These are phyloP conservation scores for Anagyrus pseudococci DNA, from an alignment of 2,888 invertebrate genomes.

Conservation along the genomic window DNA sequence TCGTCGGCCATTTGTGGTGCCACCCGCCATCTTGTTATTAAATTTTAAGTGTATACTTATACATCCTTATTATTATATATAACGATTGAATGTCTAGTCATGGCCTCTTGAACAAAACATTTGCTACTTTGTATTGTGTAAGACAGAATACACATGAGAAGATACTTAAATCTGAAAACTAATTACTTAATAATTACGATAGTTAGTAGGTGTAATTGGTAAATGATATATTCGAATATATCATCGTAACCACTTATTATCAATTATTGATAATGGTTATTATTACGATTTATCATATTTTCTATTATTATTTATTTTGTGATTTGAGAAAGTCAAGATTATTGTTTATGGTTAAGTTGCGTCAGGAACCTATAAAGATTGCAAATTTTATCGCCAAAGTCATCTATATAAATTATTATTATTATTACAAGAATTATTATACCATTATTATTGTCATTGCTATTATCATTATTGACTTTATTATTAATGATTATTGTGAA, in stretches of 20 bases:
- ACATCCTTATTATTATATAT: slow-evolving; percentile 36
- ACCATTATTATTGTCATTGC: slow-evolving; percentile 39
- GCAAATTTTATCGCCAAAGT: slow-evolving; percentile 39
- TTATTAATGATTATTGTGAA: slow-evolving; percentile 44
- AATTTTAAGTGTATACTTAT: slow-evolving; percentile 52
- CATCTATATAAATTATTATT: slow-evolving; percentile 30
- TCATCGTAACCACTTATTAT: slow-evolving; percentile 29
- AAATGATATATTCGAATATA: slow-evolving; percentile 34
- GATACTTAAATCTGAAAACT: slow-evolving; percentile 31
- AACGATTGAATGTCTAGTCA: slow-evolving; percentile 62
- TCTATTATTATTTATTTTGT: slow-evolving; percentile 19
- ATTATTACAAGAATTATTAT: slow-evolving; percentile 9
- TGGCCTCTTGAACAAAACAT: slow-evolving; percentile 58
- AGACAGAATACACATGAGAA: slow-evolving; percentile 34
- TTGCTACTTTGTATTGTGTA: slow-evolving; percentile 52
- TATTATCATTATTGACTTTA: slow-evolving; percentile 40
- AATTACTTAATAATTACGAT: slow-evolving; percentile 41
- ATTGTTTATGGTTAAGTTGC: slow-evolving; percentile 35
- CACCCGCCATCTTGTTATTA: slow-evolving; percentile 62
- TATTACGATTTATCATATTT: slow-evolving; percentile 14
- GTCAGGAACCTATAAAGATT: slow-evolving; percentile 26
- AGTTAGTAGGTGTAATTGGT: slow-evolving; percentile 33
- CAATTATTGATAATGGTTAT: slow-evolving; percentile 33
- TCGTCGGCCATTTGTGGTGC: slow-evolving; percentile 57
- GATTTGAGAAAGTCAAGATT: slow-evolving; percentile 24